A percentile compares a stretch with the other conserved stretches of the same genome.
Evolutionary conservation across 2,888 invertebrate species (phyloP).

Genomic region (Drosophila vallismaia): DNA sequence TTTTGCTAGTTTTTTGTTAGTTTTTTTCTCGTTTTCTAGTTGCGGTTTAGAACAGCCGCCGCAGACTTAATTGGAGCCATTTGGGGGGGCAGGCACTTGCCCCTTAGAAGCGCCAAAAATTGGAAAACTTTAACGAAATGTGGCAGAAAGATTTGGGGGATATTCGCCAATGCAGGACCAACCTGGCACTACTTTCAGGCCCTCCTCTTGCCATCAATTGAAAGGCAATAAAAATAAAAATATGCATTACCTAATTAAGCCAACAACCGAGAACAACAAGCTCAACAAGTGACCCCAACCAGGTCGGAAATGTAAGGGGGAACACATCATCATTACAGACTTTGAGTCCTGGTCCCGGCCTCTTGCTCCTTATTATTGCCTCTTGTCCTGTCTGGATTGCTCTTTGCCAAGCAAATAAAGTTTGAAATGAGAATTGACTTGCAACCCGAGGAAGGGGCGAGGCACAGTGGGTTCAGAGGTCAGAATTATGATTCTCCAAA

Average conservation of each 20-base stretch:
- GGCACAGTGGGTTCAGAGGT: constrained; percentile 14
- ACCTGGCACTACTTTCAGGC: too few relatives aligned
- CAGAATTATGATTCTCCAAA: too few relatives aligned
- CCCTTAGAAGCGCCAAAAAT: too few relatives aligned
- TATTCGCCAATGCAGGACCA: too few relatives aligned
- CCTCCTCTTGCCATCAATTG: too few relatives aligned
- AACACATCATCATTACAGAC: background rate
- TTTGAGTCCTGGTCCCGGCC: constrained; percentile 1
- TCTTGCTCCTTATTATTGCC: background rate
- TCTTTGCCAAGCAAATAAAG: constrained; percentile 28
- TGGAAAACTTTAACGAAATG: too few relatives aligned
- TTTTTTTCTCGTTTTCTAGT: too few relatives aligned
- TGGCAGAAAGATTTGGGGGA: too few relatives aligned
- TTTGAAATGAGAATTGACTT: constrained; percentile 45
- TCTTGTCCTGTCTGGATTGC: constrained; percentile 9
- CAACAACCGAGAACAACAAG: constrained; percentile 15
- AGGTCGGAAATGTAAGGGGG: background rate
- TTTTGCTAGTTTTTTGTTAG: too few relatives aligned
- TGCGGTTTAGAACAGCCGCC: too few relatives aligned
- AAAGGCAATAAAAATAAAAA: constrained; percentile 26
- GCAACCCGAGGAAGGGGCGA: background rate
- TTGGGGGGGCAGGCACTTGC: too few relatives aligned
- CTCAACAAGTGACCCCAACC: constrained; percentile 35
- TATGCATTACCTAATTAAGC: constrained; percentile 28
- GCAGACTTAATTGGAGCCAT: too few relatives aligned